Base-by-base conservation (phyloP, 1,140 invertebrate genomes). In the Notospermus geniculatus region DNA sequence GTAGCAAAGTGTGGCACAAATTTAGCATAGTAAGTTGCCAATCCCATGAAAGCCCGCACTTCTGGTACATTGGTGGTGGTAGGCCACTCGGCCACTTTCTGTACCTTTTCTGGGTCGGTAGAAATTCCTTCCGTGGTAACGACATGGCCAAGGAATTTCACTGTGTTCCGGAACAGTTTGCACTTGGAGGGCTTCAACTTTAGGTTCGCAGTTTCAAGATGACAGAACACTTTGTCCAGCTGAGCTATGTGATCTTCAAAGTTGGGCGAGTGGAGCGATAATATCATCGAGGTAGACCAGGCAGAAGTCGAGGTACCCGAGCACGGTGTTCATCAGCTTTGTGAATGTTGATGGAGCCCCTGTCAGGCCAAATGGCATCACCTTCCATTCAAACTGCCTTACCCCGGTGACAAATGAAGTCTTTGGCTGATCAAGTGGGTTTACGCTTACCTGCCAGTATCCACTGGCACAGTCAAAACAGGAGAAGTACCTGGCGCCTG, bases 161-260 rank as follows among this genome's bases (percentile, higher is more conserved):
- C 19, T 43, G 39, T 19, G 11, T 11, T 13, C 39, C 39, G 39
- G 11, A 43, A 43, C 11, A 43, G 19, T 19, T 43, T 19, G 19
- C 39, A 43, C 19, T 43, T 43, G 11, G 39, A 43, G 39, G 39
- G 39, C 19, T 43, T 43, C 39, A 43, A 43, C 39, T 43, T 43
- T 19, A 43, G 39, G 11, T 19, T 19, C 39, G 39, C 39, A 43
- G 39, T 19, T 13, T 11, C 39, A 13, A 43, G 39, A 43, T 19
- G 39, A 43, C 19, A 11, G 11, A 43, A 43, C 39, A 43, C 39
- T 13, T 43, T 11, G 11, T 43, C 39, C 39, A 43, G 19, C 39
- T 19, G 39, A 11, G 11, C 39, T 13, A 43, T 19, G 19, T 43
- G 39, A 11, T 19, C 39, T 19, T 43, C 39, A 11, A 19, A 43